Evolutionary conservation across 92 coral and sea anemone species (phyloP).

Genomic region (Galaxea fascicularis): DNA sequence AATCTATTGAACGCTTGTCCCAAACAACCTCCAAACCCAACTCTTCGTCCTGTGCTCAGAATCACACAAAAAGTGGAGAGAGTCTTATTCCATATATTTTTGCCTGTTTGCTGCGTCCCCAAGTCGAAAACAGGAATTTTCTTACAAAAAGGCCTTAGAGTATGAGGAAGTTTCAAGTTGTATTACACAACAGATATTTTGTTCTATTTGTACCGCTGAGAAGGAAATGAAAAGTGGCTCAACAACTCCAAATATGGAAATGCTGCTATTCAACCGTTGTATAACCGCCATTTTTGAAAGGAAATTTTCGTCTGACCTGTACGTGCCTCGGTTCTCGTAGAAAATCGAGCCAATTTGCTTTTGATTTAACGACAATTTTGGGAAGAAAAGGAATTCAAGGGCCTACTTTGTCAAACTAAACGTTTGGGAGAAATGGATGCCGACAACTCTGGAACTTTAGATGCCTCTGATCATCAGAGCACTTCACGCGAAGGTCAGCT

Average conservation of each 20-base stretch:
- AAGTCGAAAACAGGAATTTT: no score
- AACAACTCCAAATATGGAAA: conserved; percentile 68
- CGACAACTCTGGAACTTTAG: conserved; percentile 61
- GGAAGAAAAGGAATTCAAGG: background rate
- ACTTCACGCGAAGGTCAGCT: conserved; percentile 50
- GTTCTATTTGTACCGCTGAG: background rate
- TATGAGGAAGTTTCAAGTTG: background rate
- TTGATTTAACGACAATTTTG: conserved; percentile 2
- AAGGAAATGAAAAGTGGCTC: conserved; percentile 18
- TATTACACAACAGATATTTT: background rate
- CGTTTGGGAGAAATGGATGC: conserved; percentile 59
- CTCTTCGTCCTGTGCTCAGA: no score
- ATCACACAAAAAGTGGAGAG: no score
- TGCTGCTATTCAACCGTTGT: conserved; percentile 68
- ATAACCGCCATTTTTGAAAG: conserved; percentile 97
- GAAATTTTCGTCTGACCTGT: conserved; percentile 35
- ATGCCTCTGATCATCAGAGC: conserved; percentile 57
- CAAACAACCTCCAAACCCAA: no score
- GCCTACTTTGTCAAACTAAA: background rate
- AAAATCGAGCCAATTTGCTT: conserved; percentile 5
- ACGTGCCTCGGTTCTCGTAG: background rate
- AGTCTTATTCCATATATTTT: no score
- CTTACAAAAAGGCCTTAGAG: no score
- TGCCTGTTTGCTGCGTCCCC: no score
- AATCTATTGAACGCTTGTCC: no score